A percentile compares a stretch with the other conserved stretches of the same genome.
Evolutionary conservation across 2,113 vertebrate genomes (phyloP).

Genomic region (Cettia cetti): DNA sequence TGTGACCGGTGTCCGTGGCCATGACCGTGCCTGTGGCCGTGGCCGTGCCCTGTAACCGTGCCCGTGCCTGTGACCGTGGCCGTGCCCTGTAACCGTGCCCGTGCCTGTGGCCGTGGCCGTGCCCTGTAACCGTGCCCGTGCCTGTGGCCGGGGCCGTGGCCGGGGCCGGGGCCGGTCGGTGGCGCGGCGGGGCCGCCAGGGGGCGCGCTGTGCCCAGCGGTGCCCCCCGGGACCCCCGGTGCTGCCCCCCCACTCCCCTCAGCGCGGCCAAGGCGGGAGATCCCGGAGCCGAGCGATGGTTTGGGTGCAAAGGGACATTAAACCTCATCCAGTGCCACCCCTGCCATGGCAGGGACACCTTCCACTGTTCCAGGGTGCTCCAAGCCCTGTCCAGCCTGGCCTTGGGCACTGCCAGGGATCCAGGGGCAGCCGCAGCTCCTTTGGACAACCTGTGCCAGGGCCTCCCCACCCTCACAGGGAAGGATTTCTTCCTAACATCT

Average conservation of each 20-base stretch:
- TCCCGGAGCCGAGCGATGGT: neutral
- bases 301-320: neutral
- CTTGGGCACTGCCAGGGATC: neutral
- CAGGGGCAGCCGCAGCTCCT: neutral
- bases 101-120: too few relatives aligned
- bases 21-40: fast-evolving
- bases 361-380: neutral
- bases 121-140: too few relatives aligned
- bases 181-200: conserved; percentile 44
- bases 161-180: neutral
- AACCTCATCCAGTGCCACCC: neutral
- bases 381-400: neutral
- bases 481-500: neutral
- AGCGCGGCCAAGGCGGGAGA: too few relatives aligned
- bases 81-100: too few relatives aligned
- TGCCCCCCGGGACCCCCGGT: neutral
- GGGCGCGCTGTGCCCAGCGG: conserved; percentile 55
- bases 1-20: neutral
- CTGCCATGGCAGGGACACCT: neutral
- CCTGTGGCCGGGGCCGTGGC: too few relatives aligned
- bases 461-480: too few relatives aligned
- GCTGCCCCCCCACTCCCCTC: too few relatives aligned
- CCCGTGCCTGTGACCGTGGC: too few relatives aligned
- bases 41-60: too few relatives aligned
- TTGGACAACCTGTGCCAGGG: neutral